Percentiles rank a stretch among this genome's conserved stretches.
Evolutionary conservation across 2,113 vertebrate species (phyloP).

Genomic region (Aramus guarauna): DNA sequence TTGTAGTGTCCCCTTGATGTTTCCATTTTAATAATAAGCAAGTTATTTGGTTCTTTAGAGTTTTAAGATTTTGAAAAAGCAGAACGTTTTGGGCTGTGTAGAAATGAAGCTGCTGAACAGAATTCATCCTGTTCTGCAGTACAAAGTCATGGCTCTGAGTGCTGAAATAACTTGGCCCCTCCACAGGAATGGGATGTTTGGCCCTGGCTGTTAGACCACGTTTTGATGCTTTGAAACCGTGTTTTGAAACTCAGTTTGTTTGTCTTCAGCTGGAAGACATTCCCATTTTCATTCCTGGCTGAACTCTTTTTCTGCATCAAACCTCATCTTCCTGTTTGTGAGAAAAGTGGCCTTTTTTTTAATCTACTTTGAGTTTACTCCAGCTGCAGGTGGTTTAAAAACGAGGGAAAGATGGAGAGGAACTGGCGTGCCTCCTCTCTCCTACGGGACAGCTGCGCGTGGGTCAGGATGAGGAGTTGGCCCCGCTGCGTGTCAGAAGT

Average conservation of each 20-base stretch:
- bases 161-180: not conserved
- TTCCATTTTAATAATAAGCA: not conserved
- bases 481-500: not conserved
- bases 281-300: slow-evolving; percentile 7
- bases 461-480: not conserved
- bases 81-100: not conserved
- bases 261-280: not conserved
- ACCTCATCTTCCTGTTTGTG: slow-evolving; percentile 35
- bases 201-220: not conserved
- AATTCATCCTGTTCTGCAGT: not conserved
- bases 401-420: not conserved
- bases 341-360: slow-evolving; percentile 20
- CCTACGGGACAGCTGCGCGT: not conserved
- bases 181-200: slow-evolving; percentile 19
- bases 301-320: slow-evolving; percentile 30
- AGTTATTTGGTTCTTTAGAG: not conserved
- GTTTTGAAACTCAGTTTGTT: slow-evolving; percentile 12
- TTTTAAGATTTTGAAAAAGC: not conserved
- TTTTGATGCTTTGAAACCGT: not conserved
- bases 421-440: not conserved
- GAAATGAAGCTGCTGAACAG: not conserved
- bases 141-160: not conserved
- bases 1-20: not conserved
- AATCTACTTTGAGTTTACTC: not conserved
- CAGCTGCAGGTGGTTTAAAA: slow-evolving; percentile 37